A percentile compares a stretch with the other conserved stretches of the same genome.
These are phyloP conservation scores for Peribatodes rhomboidaria DNA, from an alignment of 2,888 invertebrate genomes.

Conservation along the genomic window DNA sequence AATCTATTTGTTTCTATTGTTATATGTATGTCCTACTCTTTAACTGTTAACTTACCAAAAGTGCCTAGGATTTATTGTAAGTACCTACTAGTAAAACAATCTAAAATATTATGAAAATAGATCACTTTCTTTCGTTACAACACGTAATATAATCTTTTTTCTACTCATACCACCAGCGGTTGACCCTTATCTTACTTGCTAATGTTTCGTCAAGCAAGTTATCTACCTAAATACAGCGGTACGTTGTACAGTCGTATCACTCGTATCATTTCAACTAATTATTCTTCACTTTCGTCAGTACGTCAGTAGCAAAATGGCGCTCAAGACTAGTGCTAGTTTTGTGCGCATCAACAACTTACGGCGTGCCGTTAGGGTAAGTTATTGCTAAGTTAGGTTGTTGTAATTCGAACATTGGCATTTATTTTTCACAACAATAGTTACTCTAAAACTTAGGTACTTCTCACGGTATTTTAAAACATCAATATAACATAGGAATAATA, in stretches of 20 bases:
- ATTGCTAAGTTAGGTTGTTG: not conserved
- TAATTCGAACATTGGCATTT: slow-evolving; percentile 1
- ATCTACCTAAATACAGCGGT: slow-evolving; percentile 40
- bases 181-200: slow-evolving; percentile 72
- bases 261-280: slow-evolving; percentile 35
- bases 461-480: not conserved
- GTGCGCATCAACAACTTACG: slow-evolving; percentile 61
- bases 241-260: slow-evolving; percentile 35
- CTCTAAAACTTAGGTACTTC: not conserved
- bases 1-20: too few relatives aligned
- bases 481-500: not conserved
- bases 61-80: not conserved
- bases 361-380: slow-evolving; percentile 67
- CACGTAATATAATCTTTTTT: not conserved
- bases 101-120: not conserved
- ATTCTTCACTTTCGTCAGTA: slow-evolving; percentile 10
- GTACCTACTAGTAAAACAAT: not conserved
- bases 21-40: too few relatives aligned
- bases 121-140: not conserved
- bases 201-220: slow-evolving; percentile 59
- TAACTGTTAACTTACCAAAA: too few relatives aligned
- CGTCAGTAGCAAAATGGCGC: slow-evolving; percentile 74
- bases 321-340: slow-evolving; percentile 70
- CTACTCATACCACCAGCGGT: slow-evolving; percentile 38
- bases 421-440: not conserved